These are phyloP conservation scores for Theristicus caerulescens DNA, from an alignment of 2,113 vertebrate species.

Conservation along the genomic window DNA sequence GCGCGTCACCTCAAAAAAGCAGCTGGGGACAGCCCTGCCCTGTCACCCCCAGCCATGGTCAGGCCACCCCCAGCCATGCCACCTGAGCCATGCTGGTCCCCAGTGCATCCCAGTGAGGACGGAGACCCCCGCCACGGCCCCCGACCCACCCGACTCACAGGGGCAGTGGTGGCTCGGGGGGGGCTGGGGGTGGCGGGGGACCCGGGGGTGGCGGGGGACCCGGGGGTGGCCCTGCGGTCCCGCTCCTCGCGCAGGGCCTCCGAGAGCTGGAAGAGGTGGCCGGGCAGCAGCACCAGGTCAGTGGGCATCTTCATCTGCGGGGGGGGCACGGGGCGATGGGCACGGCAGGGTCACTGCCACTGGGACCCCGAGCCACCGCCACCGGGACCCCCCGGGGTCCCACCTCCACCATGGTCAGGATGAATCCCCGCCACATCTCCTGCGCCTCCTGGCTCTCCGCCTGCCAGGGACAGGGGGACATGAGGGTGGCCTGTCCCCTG, in stretches of 20 bases:
- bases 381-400: not conserved
- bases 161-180: too few species aligned
- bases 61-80: too few species aligned
- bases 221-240: not conserved
- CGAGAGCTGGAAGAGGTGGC: constrained; percentile 78
- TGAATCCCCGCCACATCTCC: constrained; percentile 86
- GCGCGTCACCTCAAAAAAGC: constrained; percentile 75
- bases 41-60: too few species aligned
- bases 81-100: too few species aligned
- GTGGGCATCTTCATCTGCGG: too few species aligned
- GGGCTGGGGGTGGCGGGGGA: too few species aligned
- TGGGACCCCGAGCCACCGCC: too few species aligned
- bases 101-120: too few species aligned
- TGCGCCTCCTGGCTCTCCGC: constrained; percentile 75
- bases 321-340: not conserved
- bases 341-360: too few species aligned
- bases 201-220: not conserved
- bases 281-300: constrained; percentile 81
- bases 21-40: constrained; percentile 63
- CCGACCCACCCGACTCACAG: too few species aligned
- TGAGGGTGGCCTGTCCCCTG: not conserved
- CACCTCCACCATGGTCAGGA: constrained; percentile 80
- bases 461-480: constrained; percentile 39
- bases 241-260: constrained; percentile 71
- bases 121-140: too few species aligned